Conservation (phyloP, 2,113 vertebrate species). For the Gopherus evgoodei region DNA sequence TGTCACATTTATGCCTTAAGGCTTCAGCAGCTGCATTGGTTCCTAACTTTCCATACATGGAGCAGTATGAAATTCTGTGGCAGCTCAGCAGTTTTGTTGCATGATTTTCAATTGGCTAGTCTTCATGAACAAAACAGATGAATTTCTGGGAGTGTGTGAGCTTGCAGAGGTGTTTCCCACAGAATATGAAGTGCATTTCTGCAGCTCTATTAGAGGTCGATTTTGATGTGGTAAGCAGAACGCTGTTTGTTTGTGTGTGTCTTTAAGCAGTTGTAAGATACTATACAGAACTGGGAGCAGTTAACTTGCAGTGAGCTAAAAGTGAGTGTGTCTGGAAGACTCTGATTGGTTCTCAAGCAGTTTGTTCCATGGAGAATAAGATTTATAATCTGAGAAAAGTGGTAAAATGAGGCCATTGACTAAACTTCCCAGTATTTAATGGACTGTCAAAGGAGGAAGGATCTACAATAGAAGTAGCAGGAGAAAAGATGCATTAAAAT, state of each 20-base stretch:
- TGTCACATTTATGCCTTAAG: neutral
- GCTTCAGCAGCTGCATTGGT: neutral
- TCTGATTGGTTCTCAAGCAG: neutral
- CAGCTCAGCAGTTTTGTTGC: neutral
- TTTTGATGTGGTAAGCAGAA: neutral
- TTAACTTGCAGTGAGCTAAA: neutral
- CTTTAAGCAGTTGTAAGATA: neutral
- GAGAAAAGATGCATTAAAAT: conserved; percentile 1
- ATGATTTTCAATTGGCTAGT: neutral
- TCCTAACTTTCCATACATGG: neutral
- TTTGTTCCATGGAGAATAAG: conserved; percentile 19
- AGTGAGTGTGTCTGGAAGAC: neutral
- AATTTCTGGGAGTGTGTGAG: neutral
- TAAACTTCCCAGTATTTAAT: neutral
- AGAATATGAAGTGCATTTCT: neutral
- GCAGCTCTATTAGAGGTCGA: neutral
- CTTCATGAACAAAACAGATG: neutral
- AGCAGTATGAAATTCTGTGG: neutral
- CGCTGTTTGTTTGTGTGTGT: neutral
- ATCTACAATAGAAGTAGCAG: neutral
- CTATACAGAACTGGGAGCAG: neutral
- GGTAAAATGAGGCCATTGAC: neutral
- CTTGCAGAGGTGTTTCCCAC: neutral
- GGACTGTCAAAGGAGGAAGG: conserved; percentile 17
- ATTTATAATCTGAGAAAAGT: conserved; percentile 41